Percentiles rank a stretch among this genome's conserved stretches.
phyloP scores from a whole-genome alignment of 2,113 vertebrate genomes.

The Myotis yumanensis region DNA sequence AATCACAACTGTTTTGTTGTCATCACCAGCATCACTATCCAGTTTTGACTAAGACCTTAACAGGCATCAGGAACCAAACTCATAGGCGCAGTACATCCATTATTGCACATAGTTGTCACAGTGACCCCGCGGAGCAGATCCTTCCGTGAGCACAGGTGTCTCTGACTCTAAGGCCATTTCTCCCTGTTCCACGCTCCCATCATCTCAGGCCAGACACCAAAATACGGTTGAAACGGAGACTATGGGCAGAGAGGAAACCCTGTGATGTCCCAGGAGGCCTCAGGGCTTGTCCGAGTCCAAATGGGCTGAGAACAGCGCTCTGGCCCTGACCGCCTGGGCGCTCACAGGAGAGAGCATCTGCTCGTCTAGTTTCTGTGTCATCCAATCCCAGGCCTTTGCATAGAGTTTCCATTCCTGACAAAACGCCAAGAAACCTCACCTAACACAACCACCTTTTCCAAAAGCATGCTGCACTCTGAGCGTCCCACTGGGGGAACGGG shows the following conservation, averaged over 20 bases:
- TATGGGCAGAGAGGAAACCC: not conserved
- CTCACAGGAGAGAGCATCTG: not conserved
- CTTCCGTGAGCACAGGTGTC: not conserved
- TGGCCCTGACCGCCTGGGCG: not conserved
- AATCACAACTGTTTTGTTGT: not conserved
- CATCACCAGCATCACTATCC: not conserved
- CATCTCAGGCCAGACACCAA: not conserved
- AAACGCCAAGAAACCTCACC: not conserved
- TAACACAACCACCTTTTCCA: fast-evolving
- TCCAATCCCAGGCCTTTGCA: not conserved
- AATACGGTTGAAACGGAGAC: not conserved
- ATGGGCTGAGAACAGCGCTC: not conserved
- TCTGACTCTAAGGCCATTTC: not conserved
- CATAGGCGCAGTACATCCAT: fast-evolving
- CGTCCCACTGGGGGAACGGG: not conserved
- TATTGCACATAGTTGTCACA: not conserved
- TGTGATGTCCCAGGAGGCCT: not conserved
- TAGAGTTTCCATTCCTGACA: not conserved
- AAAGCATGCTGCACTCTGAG: not conserved
- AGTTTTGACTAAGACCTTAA: not conserved
- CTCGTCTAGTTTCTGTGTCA: not conserved
- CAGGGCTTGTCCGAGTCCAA: not conserved
- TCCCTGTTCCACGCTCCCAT: not conserved
- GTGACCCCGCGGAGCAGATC: not conserved
- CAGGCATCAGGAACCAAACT: not conserved